Evolutionary conservation across 1,140 invertebrate species (phyloP), one percentile per base, ranked within the genome.

Genomic region (Apolygus lucorum): DNA sequence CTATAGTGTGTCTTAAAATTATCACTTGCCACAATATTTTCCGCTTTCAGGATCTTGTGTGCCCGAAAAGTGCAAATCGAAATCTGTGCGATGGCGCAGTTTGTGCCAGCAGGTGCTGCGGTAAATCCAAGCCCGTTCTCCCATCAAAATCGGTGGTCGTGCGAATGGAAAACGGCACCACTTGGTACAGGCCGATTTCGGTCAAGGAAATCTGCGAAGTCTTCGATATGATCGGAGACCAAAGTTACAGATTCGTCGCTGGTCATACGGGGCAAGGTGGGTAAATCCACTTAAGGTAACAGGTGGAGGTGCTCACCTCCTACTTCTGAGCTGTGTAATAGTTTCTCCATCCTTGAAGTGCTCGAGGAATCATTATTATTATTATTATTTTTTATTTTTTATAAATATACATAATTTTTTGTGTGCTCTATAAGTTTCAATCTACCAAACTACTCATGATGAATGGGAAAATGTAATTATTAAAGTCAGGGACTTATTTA

Each of bases 211-310:
- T 89, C 1, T 87, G 87, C 72, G 79, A 80, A 76, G 75, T 86
- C 17, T 80, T 89, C 64, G 72, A 77, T 2, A 82, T 79, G 73
- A 80, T 82, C 70, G 79, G 74, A 1, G 64, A 74, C 1, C 75
- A 78, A n/a, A 78, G 75, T 52, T 89, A 87, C 72, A 80, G 82
- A 71, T 73, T 89, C 2, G 80, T 88, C 2, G 85, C 86, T 27
- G 88, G 88, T 34, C 88, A 88, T 74, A 89, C 88, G 1, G 86
- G 83, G n/a, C 84, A 84, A 78, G 88, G 88, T 88, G 74, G 73
- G 26, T 64, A 24, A 2, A n/a, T 64, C 28, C 22, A 64, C 27
- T 21, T 4, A 2, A 21, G 25, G 22, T 63, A 63, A 11, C 8
- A 21, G 21, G n/a, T 11, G 59, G 13, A 11, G 25, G 8, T 11